Evolutionary conservation across 2,113 vertebrate genomes (phyloP).

Genomic region (Tragelaphus strepsiceros): DNA sequence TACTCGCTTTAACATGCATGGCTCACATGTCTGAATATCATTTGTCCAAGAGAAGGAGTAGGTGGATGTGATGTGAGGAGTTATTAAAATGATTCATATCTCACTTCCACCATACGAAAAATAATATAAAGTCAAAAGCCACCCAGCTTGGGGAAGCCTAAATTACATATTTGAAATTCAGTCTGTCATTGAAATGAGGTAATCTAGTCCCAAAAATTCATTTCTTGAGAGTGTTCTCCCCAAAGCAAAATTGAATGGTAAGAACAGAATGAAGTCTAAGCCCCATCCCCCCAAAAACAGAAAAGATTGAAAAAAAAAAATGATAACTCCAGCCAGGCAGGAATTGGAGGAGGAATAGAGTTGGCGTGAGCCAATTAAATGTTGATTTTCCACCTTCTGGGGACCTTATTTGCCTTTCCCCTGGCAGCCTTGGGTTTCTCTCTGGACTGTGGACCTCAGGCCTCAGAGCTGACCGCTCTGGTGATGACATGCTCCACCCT

Average conservation of each 20-base stretch:
- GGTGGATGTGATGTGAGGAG: constrained; percentile 28
- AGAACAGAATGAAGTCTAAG: background rate
- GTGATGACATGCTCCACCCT: background rate
- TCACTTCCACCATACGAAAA: constrained; percentile 26
- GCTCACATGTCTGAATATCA: constrained; percentile 14
- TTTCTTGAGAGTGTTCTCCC: constrained; percentile 3
- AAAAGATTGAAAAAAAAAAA: too few species aligned
- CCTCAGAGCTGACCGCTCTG: background rate
- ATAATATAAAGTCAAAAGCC: constrained; percentile 35
- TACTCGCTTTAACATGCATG: background rate
- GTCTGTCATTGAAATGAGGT: constrained; percentile 14
- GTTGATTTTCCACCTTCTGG: background rate
- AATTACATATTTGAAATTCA: constrained; percentile 51
- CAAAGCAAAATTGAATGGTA: background rate
- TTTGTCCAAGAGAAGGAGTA: constrained; percentile 25
- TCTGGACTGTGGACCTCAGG: background rate
- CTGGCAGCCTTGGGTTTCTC: background rate
- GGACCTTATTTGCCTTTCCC: background rate
- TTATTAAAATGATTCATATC: constrained; percentile 63
- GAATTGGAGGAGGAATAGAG: background rate
- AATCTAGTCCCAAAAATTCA: background rate
- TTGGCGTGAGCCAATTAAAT: background rate
- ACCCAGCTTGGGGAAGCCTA: background rate
- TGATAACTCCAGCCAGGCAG: background rate
- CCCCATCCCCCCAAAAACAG: background rate